A percentile compares a stretch with the other conserved stretches of the same genome.
Conservation (phyloP, 2,797 vertebrate genomes). For the Fundulus diaphanus region DNA sequence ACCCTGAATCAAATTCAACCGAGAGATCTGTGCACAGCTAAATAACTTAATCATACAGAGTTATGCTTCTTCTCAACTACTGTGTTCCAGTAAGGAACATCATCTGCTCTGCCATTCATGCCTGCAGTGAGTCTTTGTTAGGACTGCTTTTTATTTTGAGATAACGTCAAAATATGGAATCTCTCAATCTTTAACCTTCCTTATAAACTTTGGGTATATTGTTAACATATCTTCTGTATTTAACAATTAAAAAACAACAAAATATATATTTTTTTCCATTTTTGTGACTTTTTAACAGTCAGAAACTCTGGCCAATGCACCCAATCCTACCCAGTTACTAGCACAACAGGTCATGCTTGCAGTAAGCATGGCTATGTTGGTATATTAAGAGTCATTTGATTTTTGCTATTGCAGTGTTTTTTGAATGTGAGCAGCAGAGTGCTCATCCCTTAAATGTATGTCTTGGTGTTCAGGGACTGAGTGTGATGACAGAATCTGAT, state of each 20-base stretch:
- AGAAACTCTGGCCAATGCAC: neutral
- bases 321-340: neutral
- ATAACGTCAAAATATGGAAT: neutral
- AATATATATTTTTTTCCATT: neutral
- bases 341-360: neutral
- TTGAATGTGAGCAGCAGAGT: neutral
- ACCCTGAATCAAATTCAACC: slow-evolving; percentile 10
- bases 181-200: neutral
- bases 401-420: slow-evolving; percentile 16
- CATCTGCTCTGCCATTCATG: neutral
- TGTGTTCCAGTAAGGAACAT: neutral
- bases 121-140: neutral
- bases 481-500: slow-evolving; percentile 34
- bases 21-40: neutral
- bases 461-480: slow-evolving; percentile 36
- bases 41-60: slow-evolving; percentile 12
- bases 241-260: neutral
- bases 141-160: neutral
- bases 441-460: slow-evolving; percentile 25
- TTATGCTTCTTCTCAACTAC: neutral
- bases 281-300: neutral
- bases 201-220: neutral
- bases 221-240: neutral
- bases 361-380: neutral
- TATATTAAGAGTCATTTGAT: neutral